Percentiles rank a stretch among this genome's conserved stretches.
Evolutionary conservation across 2,113 vertebrate species (phyloP).

Genomic region (Myiagra hebetior): DNA sequence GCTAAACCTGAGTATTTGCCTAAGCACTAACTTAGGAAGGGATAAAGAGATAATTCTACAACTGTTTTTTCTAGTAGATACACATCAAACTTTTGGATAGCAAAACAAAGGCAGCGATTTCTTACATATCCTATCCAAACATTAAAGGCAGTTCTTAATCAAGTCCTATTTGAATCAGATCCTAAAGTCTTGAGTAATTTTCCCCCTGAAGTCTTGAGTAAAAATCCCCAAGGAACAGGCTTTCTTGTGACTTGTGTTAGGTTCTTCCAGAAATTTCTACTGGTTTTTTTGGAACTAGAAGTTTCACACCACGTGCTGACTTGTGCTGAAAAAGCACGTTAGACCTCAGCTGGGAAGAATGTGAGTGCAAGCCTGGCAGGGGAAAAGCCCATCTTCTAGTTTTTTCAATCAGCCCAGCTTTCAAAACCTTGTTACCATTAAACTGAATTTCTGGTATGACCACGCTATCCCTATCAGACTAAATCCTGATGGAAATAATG

Average conservation of each 20-base stretch:
- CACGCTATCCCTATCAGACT: accelerated
- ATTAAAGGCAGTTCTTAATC: neutral
- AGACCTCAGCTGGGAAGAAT: neutral
- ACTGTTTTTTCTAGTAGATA: neutral
- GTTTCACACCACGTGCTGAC: neutral
- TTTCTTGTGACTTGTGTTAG: neutral
- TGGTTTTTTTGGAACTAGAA: neutral
- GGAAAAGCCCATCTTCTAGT: neutral
- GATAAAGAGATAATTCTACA: neutral
- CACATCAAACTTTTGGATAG: neutral
- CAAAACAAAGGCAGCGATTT: neutral
- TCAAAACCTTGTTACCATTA: neutral
- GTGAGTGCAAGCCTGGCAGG: neutral
- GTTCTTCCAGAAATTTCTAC: neutral
- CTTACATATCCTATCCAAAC: neutral
- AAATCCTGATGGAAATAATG: neutral
- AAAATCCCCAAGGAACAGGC: neutral
- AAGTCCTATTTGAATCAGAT: neutral
- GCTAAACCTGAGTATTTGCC: neutral
- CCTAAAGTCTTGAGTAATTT: neutral
- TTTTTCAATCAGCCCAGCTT: neutral
- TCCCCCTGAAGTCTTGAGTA: too few species aligned
- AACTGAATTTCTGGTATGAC: neutral
- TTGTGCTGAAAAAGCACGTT: accelerated
- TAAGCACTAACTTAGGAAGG: neutral